Base-by-base conservation (phyloP, 2,797 vertebrate species). In the Mionectes olivaceus region DNA sequence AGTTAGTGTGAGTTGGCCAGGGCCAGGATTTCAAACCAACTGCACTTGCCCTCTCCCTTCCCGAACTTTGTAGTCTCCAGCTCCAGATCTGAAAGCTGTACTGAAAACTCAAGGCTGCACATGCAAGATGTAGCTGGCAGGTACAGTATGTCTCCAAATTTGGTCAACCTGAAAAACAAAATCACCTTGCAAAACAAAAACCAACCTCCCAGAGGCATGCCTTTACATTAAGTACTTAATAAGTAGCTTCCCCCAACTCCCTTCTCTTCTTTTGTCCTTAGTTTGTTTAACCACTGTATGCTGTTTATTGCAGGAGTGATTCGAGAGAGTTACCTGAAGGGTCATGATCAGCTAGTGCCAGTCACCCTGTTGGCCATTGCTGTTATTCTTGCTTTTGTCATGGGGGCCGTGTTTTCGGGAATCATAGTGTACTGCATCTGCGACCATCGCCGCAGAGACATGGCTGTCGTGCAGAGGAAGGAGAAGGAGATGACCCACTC, bases 371-470 rank as follows among this genome's bases (percentile, higher is more conserved):
- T 99, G 98, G 99, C 99, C 87, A 99, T 99, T 37, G 99, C 99
- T 13, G 99, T 99, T 94, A 99, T 99, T 96, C 98, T 99, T 94
- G 99, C 99, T 75, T 99, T 99, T 93, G 98, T 99, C 97, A 99
- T 99, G 99, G 99, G 99, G 16, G 99, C 99, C 61, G 97, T 99
- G 97, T 99, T 99, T 98, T 99, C 99, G 0, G 99, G 99, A 95
- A 99, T 99, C 96, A 93, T 99, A 12, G 99, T 99, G 68, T 99
- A 99, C 94, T 99, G 99, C 65, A 99, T 99, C 82, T 99, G 99
- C 0, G 99, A 99, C 95, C 99, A 99, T 97, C 98, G 99, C 21
- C 99, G 99, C 65, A 98, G 99, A 27, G 99, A 99, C 65, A 93
- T 98, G 47, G 97, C 99, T 32, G 96, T 98, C 30, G 97, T 98